These are phyloP conservation scores for Glaucopsyche alexis DNA, from an alignment of 2,888 invertebrate genomes.

Conservation along the genomic window DNA sequence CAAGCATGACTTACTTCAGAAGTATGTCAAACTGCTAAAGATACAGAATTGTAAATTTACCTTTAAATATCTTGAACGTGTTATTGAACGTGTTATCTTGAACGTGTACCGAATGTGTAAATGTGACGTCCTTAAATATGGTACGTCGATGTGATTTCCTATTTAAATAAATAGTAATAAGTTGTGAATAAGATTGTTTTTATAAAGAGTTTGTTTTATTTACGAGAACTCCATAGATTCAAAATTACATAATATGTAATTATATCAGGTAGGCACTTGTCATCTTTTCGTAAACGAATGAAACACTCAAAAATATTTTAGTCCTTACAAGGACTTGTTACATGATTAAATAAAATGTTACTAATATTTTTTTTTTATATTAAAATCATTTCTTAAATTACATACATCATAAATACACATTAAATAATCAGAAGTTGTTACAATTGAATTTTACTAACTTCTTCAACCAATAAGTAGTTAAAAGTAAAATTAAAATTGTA, in stretches of 20 bases:
- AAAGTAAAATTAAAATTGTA: no score
- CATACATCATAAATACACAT: conserved; percentile 32
- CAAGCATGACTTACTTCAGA: no score
- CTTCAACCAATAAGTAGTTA: no score
- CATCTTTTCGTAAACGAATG: background rate
- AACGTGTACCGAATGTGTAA: no score
- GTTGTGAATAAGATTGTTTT: background rate
- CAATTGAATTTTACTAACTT: no score
- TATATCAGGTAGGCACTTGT: no score
- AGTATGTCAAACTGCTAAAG: no score
- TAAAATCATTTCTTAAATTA: conserved; percentile 35
- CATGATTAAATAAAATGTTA: conserved; percentile 19
- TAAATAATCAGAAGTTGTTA: conserved; percentile 2
- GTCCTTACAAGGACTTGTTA: conserved; percentile 53
- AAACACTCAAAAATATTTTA: conserved; percentile 40
- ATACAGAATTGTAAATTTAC: no score
- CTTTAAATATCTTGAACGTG: no score
- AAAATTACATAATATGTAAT: no score
- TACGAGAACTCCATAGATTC: background rate
- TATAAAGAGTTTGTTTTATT: conserved; percentile 7
- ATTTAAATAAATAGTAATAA: background rate
- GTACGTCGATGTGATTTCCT: background rate
- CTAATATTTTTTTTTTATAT: background rate
- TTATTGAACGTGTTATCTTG: no score
- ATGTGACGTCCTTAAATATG: no score